Base-by-base conservation (phyloP, 2,113 vertebrate genomes). In the Otus sunia region DNA sequence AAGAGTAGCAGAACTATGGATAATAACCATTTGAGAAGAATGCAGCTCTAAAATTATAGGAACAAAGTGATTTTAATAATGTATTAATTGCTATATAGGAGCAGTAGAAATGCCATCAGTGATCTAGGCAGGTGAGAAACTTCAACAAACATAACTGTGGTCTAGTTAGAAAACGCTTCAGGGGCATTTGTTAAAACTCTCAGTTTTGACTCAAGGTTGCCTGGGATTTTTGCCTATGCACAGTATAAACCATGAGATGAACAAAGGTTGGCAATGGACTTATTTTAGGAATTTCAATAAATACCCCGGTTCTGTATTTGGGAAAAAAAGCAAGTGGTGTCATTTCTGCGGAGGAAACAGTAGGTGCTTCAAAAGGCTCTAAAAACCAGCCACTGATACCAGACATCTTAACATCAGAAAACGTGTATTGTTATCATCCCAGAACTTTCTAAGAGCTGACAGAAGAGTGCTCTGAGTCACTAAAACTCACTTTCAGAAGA, bases 131-230 rank as follows among this genome's bases (percentile, higher is more conserved):
- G 30, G 27, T 10, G 30, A 62, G 81, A 73, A 39, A 25, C 56
- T 74, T 75, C 74, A 67, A 23, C 8, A 10, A 59, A 5, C 13
- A 0, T 34, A 37, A 14, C 17, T 23, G 20, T 25, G 30, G 29
- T 81, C 6, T n/a, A 3, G 0, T 37, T 39, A 45, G 26, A 50
- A 66, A 62, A 39, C 7, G 3, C 9, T 77, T 69, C 0, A 1
- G 77, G 41, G 17, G 27, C 22, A n/a, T 66, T 55, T 68, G 3
- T 39, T 47, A 43, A 20, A 36, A 62, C 26, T 47, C 49, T 67
- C n/a, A 21, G 16, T 41, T 93, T 84, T 77, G 36, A 73, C 20
- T 53, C 20, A 27, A 8, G 37, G 56, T 71, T 77, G 30, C 23
- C 15, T 3, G 6, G 39, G 34, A 15, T 47, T 93, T 89, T 60